Evolutionary conservation across 2,113 vertebrate species (phyloP).

Genomic region (Corapipo altera): DNA sequence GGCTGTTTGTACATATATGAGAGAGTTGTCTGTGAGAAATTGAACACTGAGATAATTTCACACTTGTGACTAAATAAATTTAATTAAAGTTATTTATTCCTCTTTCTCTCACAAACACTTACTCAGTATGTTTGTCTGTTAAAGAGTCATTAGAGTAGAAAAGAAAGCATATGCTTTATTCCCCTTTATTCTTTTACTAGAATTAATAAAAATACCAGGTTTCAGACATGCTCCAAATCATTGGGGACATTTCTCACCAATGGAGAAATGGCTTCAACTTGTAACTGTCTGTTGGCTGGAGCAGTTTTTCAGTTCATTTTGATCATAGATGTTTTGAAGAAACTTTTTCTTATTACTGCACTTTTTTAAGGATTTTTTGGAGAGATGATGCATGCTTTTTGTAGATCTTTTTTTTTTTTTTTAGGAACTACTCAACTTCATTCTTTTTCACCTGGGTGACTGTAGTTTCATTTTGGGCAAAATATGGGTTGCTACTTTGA

Average conservation of each 20-base stretch:
- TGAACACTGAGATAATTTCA: not conserved
- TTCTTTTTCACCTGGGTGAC: not conserved
- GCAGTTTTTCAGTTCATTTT: not conserved
- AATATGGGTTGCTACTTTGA: not conserved
- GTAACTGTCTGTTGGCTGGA: not conserved
- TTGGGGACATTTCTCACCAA: not conserved
- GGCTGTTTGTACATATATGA: not conserved
- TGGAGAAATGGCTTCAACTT: not conserved
- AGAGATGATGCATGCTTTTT: not conserved
- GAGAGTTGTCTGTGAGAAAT: not conserved
- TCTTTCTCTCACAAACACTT: not conserved
- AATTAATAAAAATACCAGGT: not conserved
- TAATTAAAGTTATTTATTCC: conserved; percentile 8
- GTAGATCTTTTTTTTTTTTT: no score
- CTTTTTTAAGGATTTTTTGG: not conserved
- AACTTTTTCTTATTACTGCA: not conserved
- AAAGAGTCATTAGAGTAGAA: not conserved
- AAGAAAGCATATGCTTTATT: not conserved
- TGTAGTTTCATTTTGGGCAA: not conserved
- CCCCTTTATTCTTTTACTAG: not conserved
- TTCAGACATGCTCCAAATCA: not conserved
- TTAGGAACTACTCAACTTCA: not conserved
- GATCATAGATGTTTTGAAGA: not conserved
- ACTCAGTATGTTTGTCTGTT: not conserved
- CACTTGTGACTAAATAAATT: not conserved